Evolutionary conservation across 2,888 invertebrate species (phyloP).

Genomic region (Rhodophaea formosa): DNA sequence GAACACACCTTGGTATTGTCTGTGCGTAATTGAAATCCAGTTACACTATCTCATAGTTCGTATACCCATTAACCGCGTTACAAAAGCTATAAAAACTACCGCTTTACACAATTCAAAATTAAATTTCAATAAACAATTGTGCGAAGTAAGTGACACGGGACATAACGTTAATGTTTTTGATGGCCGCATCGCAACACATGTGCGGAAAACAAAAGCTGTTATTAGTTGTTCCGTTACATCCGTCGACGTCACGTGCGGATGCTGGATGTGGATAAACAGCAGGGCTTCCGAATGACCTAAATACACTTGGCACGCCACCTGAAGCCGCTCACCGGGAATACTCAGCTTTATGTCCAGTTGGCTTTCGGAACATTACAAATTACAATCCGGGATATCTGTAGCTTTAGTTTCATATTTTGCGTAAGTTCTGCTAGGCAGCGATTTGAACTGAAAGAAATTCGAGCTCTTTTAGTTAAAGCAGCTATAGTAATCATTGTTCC

Average conservation of each 20-base stretch:
- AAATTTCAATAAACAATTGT: conserved; percentile 18
- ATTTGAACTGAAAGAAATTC: no score
- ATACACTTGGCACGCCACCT: conserved; percentile 30
- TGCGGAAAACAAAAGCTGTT: conserved; percentile 30
- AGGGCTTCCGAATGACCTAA: conserved; percentile 41
- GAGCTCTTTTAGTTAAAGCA: no score
- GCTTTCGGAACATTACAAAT: neutral
- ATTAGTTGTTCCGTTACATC: conserved; percentile 49
- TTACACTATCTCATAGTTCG: neutral
- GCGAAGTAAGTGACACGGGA: conserved; percentile 13
- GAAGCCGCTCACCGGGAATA: neutral
- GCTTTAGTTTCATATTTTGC: neutral
- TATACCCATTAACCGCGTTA: neutral
- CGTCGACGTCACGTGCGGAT: conserved; percentile 50
- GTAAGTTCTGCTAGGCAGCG: neutral
- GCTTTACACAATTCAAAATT: conserved; percentile 4
- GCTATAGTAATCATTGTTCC: no score
- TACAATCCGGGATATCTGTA: neutral
- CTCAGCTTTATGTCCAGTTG: neutral
- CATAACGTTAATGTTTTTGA: conserved; percentile 14
- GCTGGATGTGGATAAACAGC: conserved; percentile 34
- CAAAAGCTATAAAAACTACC: neutral
- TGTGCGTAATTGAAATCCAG: neutral
- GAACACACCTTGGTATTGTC: neutral
- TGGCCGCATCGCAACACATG: conserved; percentile 23